These are phyloP conservation scores for Jacana jacana DNA, from an alignment of 2,113 vertebrate species.

Conservation along the genomic window DNA sequence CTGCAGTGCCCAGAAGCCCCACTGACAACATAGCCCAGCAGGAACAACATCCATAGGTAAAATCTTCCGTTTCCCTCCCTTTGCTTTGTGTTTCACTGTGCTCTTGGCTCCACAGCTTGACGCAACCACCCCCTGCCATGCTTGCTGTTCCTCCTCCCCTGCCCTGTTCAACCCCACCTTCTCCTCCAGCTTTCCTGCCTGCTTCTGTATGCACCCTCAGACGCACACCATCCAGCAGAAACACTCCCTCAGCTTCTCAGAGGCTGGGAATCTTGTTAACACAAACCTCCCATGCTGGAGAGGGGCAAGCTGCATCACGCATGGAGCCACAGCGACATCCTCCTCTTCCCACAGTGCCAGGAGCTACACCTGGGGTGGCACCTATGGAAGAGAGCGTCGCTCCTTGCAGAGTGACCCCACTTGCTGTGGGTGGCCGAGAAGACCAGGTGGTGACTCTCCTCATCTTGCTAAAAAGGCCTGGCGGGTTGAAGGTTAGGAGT, in stretches of 20 bases:
- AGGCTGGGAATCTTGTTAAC: not conserved
- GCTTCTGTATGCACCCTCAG: not conserved
- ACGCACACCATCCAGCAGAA: not conserved
- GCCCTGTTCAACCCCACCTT: not conserved
- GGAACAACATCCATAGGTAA: not conserved
- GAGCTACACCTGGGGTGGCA: rapidly evolving
- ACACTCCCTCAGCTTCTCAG: not conserved
- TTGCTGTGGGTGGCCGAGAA: not conserved
- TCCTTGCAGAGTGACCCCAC: not conserved
- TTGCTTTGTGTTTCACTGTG: not conserved
- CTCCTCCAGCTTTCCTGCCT: not conserved
- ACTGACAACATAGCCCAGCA: not conserved
- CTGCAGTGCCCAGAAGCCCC: not conserved
- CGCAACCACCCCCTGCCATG: not conserved
- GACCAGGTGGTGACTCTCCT: not conserved
- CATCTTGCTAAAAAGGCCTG: not conserved
- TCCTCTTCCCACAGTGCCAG: not conserved
- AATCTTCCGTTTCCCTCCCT: not conserved
- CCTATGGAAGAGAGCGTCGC: not conserved
- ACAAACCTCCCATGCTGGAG: not conserved
- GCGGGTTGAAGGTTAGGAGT: not conserved
- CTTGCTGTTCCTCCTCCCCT: not conserved
- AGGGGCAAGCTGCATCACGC: not conserved
- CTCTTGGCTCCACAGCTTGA: not conserved
- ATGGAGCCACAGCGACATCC: not conserved